Evolutionary conservation across 2,888 invertebrate genomes (phyloP).

Genomic region (Sphaerophoria taeniata): DNA sequence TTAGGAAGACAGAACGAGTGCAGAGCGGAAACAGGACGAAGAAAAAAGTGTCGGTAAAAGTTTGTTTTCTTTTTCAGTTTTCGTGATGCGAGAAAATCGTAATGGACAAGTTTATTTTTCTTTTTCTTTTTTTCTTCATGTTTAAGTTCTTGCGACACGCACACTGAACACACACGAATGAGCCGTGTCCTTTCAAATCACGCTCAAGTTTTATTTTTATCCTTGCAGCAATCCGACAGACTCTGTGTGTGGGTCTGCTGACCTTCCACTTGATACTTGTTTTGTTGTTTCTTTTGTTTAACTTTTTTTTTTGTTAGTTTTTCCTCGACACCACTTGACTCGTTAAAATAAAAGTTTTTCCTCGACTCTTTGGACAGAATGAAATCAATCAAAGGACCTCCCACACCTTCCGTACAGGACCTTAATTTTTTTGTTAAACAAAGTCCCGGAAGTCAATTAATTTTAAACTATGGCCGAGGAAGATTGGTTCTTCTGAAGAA

Average conservation of each 20-base stretch:
- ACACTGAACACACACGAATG: slow-evolving; percentile 29
- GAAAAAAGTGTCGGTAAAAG: slow-evolving; percentile 60
- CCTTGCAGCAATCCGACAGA: slow-evolving; percentile 21
- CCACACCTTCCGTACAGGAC: background rate
- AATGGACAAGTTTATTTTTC: slow-evolving; percentile 64
- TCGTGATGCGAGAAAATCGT: slow-evolving; percentile 46
- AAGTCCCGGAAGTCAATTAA: slow-evolving; percentile 61
- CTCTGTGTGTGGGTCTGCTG: background rate
- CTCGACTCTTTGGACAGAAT: slow-evolving; percentile 12
- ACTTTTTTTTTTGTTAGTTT: slow-evolving; percentile 6
- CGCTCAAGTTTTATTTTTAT: slow-evolving; percentile 51
- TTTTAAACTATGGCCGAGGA: slow-evolving; percentile 61
- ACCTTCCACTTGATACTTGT: slow-evolving; percentile 29
- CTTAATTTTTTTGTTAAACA: background rate
- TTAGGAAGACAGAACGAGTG: background rate
- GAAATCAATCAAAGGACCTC: slow-evolving; percentile 59
- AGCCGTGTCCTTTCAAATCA: slow-evolving; percentile 62
- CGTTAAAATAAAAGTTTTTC: slow-evolving; percentile 42
- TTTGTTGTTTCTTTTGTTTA: slow-evolving; percentile 19
- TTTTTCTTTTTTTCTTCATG: slow-evolving; percentile 17
- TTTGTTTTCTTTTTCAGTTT: slow-evolving; percentile 49
- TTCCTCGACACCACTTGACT: slow-evolving; percentile 17
- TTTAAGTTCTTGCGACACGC: slow-evolving; percentile 53
- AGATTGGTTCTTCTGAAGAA: slow-evolving; percentile 53
- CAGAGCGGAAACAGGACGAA: background rate